Evolutionary conservation across 2,888 invertebrate genomes (phyloP), one percentile per base, ranked within the genome.

Genomic region (Trimorus sp.): DNA sequence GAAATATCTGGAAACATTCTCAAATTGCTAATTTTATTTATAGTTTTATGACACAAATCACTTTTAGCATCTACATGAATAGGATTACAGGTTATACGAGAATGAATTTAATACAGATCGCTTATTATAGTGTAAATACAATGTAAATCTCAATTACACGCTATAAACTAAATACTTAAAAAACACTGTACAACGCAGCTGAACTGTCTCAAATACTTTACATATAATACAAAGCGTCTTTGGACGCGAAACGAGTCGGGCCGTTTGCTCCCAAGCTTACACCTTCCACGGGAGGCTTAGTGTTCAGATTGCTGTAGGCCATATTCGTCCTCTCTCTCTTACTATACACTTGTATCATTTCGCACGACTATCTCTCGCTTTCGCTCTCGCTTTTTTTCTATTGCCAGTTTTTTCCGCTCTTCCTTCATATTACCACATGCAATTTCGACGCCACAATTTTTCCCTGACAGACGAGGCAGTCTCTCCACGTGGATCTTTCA

Each of bases 71-170:
- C 91, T 91, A 91, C 90, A 91, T 91, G 88, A 91, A 91, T 91
- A 91, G 89, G 90, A 90, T 87, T 91, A 91, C 90, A 91, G 89
- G 89, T 89, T 91, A 91, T 89, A 91, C 90, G 91, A 91, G 91
- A 91, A 91, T 91, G 90, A 90, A 90, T 91, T 91, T 91, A 89
- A 91, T 91, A 91, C 91, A 91, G 91, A 91, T 91, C 91, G 90
- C 91, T 91, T 91, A 91, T 89, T 89, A 75, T 79, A 89, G 87
- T 89, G 90, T 91, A 91, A 90, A 91, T 91, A 91, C 91, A 91
- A 90, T 91, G 89, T 87, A 87, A 89, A 83, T 87, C 87, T 90
- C 90, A 90, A 90, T 91, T 91, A 91, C 91, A 90, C 89, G 85
- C 90, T 91, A 91, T 91, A 89, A 91, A 90, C 91, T 91, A 91